Percentiles rank a stretch among this genome's conserved stretches.
These are phyloP conservation scores for Chironomus tentans DNA, from an alignment of 2,888 invertebrate species.

Conservation along the genomic window DNA sequence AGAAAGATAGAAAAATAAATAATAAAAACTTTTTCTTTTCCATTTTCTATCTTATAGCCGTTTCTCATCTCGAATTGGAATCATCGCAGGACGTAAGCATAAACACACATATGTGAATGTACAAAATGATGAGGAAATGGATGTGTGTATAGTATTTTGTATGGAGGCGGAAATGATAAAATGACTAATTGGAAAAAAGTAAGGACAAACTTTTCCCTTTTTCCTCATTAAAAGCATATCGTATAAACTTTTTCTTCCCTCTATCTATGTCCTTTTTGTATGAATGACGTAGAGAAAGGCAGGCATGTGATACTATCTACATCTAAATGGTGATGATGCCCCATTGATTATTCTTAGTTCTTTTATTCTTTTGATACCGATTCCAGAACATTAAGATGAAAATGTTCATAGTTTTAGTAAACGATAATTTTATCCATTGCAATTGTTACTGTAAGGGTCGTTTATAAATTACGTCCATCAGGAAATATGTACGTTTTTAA, in stretches of 20 bases:
- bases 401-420: too few relatives aligned
- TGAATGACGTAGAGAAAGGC: neutral
- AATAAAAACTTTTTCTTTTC: neutral
- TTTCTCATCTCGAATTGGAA: neutral
- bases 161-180: slow-evolving; percentile 4
- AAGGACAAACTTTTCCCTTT: slow-evolving; percentile 19
- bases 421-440: too few relatives aligned
- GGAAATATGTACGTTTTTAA: too few relatives aligned
- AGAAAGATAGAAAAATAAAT: slow-evolving; percentile 14
- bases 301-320: neutral
- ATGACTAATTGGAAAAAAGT: slow-evolving; percentile 15
- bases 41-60: neutral
- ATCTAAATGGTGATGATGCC: neutral
- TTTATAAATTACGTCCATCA: too few relatives aligned
- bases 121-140: neutral
- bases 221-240: slow-evolving; percentile 9
- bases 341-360: neutral
- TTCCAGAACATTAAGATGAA: too few relatives aligned
- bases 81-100: neutral
- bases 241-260: neutral
- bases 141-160: neutral
- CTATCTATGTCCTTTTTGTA: too few relatives aligned
- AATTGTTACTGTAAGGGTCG: too few relatives aligned
- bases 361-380: neutral
- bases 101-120: neutral